Conservation (phyloP, 2,797 vertebrate genomes). For the Rhadinocentrus ornatus region DNA sequence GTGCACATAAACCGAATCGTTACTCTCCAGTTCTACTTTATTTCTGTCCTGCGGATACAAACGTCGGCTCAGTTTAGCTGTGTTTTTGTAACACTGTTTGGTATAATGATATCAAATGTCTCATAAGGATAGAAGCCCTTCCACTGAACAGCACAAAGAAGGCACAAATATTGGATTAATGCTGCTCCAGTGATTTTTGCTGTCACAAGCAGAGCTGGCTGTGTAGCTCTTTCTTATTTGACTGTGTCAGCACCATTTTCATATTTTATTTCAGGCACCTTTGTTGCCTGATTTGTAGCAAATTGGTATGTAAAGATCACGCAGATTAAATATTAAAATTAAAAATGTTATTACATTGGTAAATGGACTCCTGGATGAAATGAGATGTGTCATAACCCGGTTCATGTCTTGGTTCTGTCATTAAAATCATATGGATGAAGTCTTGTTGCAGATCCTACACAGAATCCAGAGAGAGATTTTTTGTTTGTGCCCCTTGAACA, state of each 20-base stretch:
- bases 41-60: constrained; percentile 19
- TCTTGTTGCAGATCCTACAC: too few species aligned
- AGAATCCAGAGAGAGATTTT: too few species aligned
- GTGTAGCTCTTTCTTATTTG: constrained; percentile 11
- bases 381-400: too few species aligned
- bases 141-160: constrained; percentile 1
- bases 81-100: constrained; percentile 26
- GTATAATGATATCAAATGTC: constrained; percentile 24
- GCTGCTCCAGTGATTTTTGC: constrained; percentile 28
- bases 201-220: constrained; percentile 7
- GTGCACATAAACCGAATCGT: neutral
- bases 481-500: too few species aligned
- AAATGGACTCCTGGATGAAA: too few species aligned
- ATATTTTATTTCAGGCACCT: neutral
- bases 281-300: neutral
- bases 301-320: neutral
- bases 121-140: constrained; percentile 28
- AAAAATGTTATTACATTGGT: too few species aligned
- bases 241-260: neutral
- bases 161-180: constrained; percentile 16
- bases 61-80: constrained; percentile 11
- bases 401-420: too few species aligned
- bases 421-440: too few species aligned
- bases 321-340: too few species aligned
- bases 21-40: constrained; percentile 2